Base-by-base conservation (phyloP, 2,797 vertebrate species). In the Oceanodroma leucorhoa region DNA sequence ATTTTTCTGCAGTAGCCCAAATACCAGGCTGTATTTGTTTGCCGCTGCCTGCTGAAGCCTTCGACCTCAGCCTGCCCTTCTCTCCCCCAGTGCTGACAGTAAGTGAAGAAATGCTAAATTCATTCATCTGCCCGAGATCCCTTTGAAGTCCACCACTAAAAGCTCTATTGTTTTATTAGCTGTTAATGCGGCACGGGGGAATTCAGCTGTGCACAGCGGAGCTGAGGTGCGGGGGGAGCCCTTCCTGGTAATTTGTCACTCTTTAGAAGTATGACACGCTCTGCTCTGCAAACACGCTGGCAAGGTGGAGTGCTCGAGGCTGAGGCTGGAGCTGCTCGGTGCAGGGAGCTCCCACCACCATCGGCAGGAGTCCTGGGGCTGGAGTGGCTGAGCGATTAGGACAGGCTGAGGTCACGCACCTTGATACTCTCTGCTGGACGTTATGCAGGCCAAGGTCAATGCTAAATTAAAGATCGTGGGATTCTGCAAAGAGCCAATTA, bases 121-220 rank as follows among this genome's bases (percentile, higher is more conserved):
- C 96, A 98, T 97, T 94, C 97, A 97, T 97, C 96, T 97, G 94
- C 90, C 96, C 27, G 54, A 80, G 92, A 87, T 62, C 36, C 90
- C 93, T 96, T 96, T 97, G 96, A 97, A 96, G 96, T 97, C 72
- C 78, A 41, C 77, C 93, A 91, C 94, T 97, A 94, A 96, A 96
- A 97, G 91, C 92, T 90, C 95, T 96, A 97, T 97, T 97, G 96
- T 97, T 97, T 98, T 97, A 97, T 96, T 97, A 96, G 96, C 95
- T 96, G 95, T 94, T 96, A 96, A 96, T 92, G 91, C 3, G 71
- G 57, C 96, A 67, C 70, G 13, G 66, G 96, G 96, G 96, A 96
- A 93, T 96, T 94, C 0, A 26, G 71, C 91, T 67, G 78, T 0
- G 65, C 94, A 69, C 21, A 91, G 83, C 13, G 20, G 96, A 75